Conservation (phyloP, 2,797 vertebrate genomes). For the Meriones psammophilus region DNA sequence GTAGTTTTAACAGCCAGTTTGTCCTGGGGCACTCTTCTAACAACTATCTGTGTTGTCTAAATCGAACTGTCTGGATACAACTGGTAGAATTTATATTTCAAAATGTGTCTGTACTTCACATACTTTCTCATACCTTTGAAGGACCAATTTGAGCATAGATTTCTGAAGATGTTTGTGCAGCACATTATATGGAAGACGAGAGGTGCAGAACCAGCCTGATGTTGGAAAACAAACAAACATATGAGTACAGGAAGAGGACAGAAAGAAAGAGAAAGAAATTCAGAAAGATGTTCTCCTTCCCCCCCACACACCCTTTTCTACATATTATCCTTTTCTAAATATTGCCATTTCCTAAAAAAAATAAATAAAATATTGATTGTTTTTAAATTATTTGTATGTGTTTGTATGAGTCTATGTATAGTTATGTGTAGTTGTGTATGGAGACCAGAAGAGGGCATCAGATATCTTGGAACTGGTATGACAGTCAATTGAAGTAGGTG, state of each 20-base stretch:
- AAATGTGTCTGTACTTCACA: background rate
- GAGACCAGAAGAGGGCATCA: background rate
- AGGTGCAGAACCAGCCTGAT: background rate
- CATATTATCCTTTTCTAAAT: background rate
- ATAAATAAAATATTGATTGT: background rate
- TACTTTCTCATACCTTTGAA: slow-evolving; percentile 8
- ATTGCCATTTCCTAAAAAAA: background rate
- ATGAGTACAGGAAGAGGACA: background rate
- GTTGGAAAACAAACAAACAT: background rate
- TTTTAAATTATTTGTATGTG: background rate
- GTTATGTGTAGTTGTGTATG: background rate
- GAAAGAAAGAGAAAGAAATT: no score
- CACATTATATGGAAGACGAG: background rate
- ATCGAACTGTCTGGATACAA: slow-evolving; percentile 49
- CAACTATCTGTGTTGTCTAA: background rate
- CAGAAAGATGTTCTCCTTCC: background rate
- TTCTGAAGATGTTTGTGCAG: background rate
- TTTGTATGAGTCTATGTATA: background rate
- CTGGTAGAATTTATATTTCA: slow-evolving; percentile 21
- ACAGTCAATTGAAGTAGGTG: background rate
- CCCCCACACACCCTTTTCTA: background rate
- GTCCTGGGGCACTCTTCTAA: background rate
- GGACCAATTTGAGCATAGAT: background rate
- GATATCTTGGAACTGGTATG: background rate
- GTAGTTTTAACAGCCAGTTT: background rate